Evolutionary conservation across 2,113 vertebrate species (phyloP).

Genomic region (Solenodon paradoxus): DNA sequence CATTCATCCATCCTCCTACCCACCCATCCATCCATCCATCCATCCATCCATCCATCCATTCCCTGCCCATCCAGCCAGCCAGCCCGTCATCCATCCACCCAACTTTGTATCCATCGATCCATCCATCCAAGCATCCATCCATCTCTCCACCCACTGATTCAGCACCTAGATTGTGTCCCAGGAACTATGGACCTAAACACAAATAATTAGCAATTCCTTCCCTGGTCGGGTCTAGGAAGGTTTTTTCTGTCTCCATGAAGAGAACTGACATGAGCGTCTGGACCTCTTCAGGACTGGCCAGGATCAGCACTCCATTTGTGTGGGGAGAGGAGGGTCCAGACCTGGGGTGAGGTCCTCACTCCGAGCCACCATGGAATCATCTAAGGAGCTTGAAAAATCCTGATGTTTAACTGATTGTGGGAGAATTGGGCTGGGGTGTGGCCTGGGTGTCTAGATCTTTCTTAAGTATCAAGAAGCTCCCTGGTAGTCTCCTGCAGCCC

Average conservation of each 20-base stretch:
- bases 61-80: not conserved
- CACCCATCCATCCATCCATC: not conserved
- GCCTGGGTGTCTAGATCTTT: not conserved
- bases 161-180: not conserved
- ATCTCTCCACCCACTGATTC: not conserved
- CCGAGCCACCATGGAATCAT: not conserved
- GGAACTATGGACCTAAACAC: not conserved
- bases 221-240: not conserved
- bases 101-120: no score
- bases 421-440: not conserved
- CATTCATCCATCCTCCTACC: no score
- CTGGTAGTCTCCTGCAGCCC: not conserved
- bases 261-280: not conserved
- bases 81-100: not conserved
- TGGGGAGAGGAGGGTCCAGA: not conserved
- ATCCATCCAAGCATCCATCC: not conserved
- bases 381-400: not conserved
- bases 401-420: not conserved
- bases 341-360: not conserved
- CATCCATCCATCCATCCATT: not conserved
- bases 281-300: not conserved
- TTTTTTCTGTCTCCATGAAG: conserved; percentile 5
- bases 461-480: no score
- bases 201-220: not conserved
- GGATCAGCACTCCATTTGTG: not conserved